Evolutionary conservation across 2,888 invertebrate species (phyloP).

Genomic region (Clunio marinus): DNA sequence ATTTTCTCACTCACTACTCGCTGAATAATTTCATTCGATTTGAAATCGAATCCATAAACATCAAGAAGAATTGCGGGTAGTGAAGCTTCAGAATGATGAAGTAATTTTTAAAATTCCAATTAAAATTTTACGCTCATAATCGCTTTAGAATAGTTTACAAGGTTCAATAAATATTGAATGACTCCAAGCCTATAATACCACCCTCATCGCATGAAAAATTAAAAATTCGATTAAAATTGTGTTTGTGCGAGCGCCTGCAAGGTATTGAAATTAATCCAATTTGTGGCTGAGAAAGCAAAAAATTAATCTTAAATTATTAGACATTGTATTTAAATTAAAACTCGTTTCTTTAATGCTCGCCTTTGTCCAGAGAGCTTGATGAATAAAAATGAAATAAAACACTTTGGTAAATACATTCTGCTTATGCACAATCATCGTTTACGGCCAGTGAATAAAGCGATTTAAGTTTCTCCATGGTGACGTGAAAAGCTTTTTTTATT

Average conservation of each 20-base stretch:
- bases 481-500: not conserved
- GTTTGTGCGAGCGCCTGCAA: slow-evolving; percentile 8
- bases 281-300: slow-evolving; percentile 28
- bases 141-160: not conserved
- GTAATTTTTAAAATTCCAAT: no score
- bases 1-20: no score
- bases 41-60: not conserved
- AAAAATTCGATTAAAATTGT: not conserved
- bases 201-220: slow-evolving; percentile 5
- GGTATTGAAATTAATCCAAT: slow-evolving; percentile 32
- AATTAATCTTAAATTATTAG: slow-evolving; percentile 34
- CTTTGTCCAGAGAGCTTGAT: not conserved
- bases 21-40: no score
- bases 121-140: not conserved
- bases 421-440: slow-evolving; percentile 12
- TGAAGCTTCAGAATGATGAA: no score
- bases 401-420: not conserved
- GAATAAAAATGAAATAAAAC: slow-evolving; percentile 3
- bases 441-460: no score
- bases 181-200: not conserved
- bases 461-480: no score
- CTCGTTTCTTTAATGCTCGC: slow-evolving; percentile 1
- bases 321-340: slow-evolving; percentile 17
- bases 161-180: not conserved
- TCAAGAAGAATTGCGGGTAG: no score